Base-by-base conservation (phyloP, 1,140 invertebrate genomes). In the Subanguina moxae region DNA sequence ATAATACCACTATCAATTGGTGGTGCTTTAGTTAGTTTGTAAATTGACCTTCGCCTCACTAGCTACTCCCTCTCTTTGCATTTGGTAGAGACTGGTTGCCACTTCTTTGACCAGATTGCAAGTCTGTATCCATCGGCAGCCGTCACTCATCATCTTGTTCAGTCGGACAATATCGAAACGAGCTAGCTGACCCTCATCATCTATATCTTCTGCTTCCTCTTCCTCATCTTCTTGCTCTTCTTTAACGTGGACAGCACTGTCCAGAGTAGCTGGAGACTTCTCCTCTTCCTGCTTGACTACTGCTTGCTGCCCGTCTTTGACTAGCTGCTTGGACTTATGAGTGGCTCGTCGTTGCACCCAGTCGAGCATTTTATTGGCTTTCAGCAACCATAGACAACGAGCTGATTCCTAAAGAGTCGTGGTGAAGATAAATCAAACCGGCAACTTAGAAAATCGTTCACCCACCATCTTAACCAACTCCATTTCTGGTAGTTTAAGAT, bases 341-440 rank as follows among this genome's bases (percentile, higher is more conserved):
- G 19, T 32, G 3, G 48, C 48, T 52, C 58, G 58, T 13, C 58
- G 3, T 19, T 61, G 27, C 19, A 30, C 19, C 58, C 58, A 61
- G 28, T 61, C 58, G n/a, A 61, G 27, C 58, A 61, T 61, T 61
- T 43, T 30, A 61, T 74, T 28, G 0, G 69, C 69, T 8, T 68
- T 71, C 15, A 64, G 17, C 42, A 71, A 23, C 69, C 69, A 71
- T 28, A 74, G 57, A 17, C 48, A 72, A 0, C 70, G 59, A 5
- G 32, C 69, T 15, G 72, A 42, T 42, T 74, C 38, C 62, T 64
- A 63, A 64, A 64, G 64, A 52, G n/a, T 19, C 17, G 48, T 52
- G 15, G 8, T 52, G 48, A 25, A 15, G 48, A 3, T 19, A 15
- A 52, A 21, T 52, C 15, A 52, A 52, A 52, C 23, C n/a, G 11